These are phyloP conservation scores for Holotrichia oblita DNA, from an alignment of 1,140 invertebrate species.

Conservation along the genomic window DNA sequence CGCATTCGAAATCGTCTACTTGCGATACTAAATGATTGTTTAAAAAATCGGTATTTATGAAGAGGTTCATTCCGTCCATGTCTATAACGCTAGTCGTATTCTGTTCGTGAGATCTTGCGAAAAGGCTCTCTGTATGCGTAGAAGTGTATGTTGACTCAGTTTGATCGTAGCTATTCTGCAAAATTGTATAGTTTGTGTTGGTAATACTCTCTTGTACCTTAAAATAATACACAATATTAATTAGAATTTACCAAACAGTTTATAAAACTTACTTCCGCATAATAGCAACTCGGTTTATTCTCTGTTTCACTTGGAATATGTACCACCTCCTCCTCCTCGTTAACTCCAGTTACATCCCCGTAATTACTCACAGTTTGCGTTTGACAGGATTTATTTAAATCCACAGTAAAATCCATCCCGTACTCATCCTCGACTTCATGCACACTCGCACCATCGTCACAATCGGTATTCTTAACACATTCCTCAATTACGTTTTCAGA, in stretches of 20 bases:
- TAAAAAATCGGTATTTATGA: slow-evolving; percentile 54
- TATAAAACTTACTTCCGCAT: slow-evolving; percentile 9
- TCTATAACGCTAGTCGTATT: slow-evolving; percentile 49
- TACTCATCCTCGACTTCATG: not conserved
- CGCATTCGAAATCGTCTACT: slow-evolving; percentile 54
- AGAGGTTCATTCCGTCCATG: slow-evolving; percentile 55
- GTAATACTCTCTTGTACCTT: slow-evolving; percentile 27
- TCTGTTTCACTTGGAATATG: slow-evolving; percentile 1
- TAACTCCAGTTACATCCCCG: slow-evolving; percentile 22
- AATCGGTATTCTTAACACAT: not conserved
- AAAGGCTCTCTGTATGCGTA: slow-evolving; percentile 9
- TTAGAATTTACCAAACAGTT: not conserved
- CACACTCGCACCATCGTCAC: not conserved
- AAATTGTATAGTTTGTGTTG: slow-evolving; percentile 9
- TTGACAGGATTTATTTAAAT: slow-evolving; percentile 57
- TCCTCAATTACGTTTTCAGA: not conserved
- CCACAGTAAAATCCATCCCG: slow-evolving; percentile 22
- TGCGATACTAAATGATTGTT: slow-evolving; percentile 51
- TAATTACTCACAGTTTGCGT: slow-evolving; percentile 50
- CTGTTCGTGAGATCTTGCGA: not conserved
- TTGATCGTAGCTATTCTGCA: slow-evolving; percentile 30
- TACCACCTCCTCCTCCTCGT: slow-evolving; percentile 41
- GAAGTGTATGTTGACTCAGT: slow-evolving; percentile 12
- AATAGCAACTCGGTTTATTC: slow-evolving; percentile 34
- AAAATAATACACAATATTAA: not conserved